These are phyloP conservation scores for Ecdyonurus torrentis DNA, from an alignment of 2,888 invertebrate genomes.

Conservation along the genomic window DNA sequence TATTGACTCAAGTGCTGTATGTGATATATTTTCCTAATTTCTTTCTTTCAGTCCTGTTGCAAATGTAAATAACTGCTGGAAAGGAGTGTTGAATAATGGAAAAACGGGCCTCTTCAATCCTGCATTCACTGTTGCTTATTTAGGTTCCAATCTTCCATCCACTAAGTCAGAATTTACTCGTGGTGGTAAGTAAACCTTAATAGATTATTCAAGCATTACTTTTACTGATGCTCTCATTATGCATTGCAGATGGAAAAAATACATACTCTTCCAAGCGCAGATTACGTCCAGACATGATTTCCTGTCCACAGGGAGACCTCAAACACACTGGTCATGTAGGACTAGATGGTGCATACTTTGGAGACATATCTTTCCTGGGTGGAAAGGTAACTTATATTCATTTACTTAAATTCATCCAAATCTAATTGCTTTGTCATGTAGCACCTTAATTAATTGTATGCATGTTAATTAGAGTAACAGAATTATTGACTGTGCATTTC, in stretches of 20 bases:
- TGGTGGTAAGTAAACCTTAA: slow-evolving; percentile 20
- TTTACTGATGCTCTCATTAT: not conserved
- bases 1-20: no score
- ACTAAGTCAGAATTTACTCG: slow-evolving; percentile 33
- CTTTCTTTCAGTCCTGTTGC: not conserved
- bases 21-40: no score
- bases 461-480: no score
- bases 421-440: no score
- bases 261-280: slow-evolving; percentile 38
- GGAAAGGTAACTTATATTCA: no score
- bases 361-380: slow-evolving; percentile 67
- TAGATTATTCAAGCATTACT: not conserved
- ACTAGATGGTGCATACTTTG: slow-evolving; percentile 91
- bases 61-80: slow-evolving; percentile 40
- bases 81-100: slow-evolving; percentile 74
- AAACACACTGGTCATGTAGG: slow-evolving; percentile 95
- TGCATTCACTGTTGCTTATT: slow-evolving; percentile 69
- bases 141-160: slow-evolving; percentile 53
- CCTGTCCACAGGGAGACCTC: slow-evolving; percentile 89
- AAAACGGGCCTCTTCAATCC: slow-evolving; percentile 91
- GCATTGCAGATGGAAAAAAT: slow-evolving; percentile 38
- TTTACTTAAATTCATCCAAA: no score
- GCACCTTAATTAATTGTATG: no score
- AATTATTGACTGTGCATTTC: no score
- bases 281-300: slow-evolving; percentile 83